Conservation (phyloP, 2,113 vertebrate genomes). For the Puntigrus tetrazona region DNA sequence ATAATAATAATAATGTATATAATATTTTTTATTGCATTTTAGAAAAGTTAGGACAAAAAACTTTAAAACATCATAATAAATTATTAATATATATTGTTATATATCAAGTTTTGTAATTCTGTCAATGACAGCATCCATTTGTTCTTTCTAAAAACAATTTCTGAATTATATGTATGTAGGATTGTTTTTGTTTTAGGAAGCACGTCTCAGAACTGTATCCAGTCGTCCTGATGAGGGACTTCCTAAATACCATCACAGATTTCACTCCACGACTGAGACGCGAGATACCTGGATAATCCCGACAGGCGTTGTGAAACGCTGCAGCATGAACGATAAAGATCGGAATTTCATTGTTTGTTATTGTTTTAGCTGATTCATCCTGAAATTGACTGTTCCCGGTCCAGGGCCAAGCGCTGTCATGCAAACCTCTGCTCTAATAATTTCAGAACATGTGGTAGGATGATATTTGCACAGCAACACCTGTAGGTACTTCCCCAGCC, state of each 20-base stretch:
- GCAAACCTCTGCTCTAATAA: constrained; percentile 60
- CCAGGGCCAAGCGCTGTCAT: constrained; percentile 60
- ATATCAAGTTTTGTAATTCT: too few species aligned
- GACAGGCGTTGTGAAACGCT: constrained; percentile 53
- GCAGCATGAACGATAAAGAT: constrained; percentile 67
- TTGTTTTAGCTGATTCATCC: constrained; percentile 71
- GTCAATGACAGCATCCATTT: too few species aligned
- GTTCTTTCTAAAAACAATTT: too few species aligned
- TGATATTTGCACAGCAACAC: constrained; percentile 48
- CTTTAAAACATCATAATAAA: too few species aligned
- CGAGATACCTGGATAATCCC: constrained; percentile 52
- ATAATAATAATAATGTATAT: too few species aligned
- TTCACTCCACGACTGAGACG: constrained; percentile 39
- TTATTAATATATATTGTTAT: too few species aligned
- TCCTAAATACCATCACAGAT: constrained; percentile 47
- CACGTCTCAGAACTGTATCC: not conserved
- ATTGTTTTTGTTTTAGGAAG: not conserved
- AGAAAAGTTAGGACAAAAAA: too few species aligned
- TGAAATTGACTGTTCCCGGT: constrained; percentile 64
- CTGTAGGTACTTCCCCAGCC: constrained; percentile 45
- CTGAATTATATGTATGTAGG: not conserved
- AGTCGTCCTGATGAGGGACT: constrained; percentile 12
- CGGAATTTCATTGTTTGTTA: constrained; percentile 75
- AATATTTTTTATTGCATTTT: too few species aligned
- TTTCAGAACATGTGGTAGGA: constrained; percentile 49